Base-by-base conservation (phyloP, 2,888 invertebrate species). In the Helleia helle region DNA sequence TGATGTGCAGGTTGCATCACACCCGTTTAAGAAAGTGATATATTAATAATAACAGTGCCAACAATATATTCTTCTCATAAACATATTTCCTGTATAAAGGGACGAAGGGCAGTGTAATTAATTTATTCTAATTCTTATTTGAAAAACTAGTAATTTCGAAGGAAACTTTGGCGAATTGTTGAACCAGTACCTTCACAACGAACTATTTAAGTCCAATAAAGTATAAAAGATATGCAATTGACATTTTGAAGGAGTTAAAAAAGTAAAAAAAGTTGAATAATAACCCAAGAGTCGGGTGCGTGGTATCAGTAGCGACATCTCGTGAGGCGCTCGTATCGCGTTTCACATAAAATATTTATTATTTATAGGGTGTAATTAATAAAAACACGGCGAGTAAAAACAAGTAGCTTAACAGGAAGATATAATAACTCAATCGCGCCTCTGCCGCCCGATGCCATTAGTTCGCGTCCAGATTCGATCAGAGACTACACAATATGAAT, bases 391-490 rank as follows among this genome's bases (percentile, higher is more conserved):
- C 68, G 73, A 72, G 70, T 56, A 79, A 83, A 81, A 84, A 84
- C 83, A 81, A 84, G 83, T 80, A 79, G 79, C 80, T 62, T 57
- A 72, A 76, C 79, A 81, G 83, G 84, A 84, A 80, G 77, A 71
- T 74, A 75, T 81, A 84, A 85, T 85, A 85, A 85, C 83, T 86
- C 85, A 86, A 85, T 86, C 75, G 83, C 72, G 58, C 67, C 65
- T 62, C 64, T 71, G 58, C 63, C 58, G 65, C 64, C 60, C 59
- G 64, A 58, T 65, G 65, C 84, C 70, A 86, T 86, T 86, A 81
- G 83, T 86, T 65, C 69, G 65, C 70, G 80, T 74, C 79, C 51
- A 66, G 86, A 86, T 85, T 72, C 65, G 72, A 86, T 86, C 56
- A 30, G 14, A 18, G 29, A 24, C 50, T 46, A 57, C 58, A 63